Base-by-base conservation (phyloP, 1,140 invertebrate species). In the Drosophila malerkotliana region DNA sequence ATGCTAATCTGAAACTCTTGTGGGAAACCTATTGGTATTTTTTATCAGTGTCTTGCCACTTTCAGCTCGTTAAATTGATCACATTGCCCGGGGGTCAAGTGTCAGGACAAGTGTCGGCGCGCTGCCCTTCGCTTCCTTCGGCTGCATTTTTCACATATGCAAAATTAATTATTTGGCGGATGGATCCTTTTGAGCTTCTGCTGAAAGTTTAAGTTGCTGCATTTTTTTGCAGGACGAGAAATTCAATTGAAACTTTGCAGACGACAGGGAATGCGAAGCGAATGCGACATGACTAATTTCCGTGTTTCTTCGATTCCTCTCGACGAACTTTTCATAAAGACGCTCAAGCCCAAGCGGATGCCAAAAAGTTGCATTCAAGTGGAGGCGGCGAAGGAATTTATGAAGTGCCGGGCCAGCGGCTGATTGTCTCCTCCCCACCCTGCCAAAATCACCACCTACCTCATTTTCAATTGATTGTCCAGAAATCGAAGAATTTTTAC, bases 171-270 rank as follows among this genome's bases (percentile, higher is more conserved):
- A 71, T 57, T 71, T 57, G 67, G 44, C 44, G 52, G 45, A 72
- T 26, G 52, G 66, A 71, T 34, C 52, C 34, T 21, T 28, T 37
- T 18, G 34, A 57, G n/a, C 10, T 44, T 28, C 9, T 26, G 44
- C 37, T 47, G 10, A 54, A 56, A 56, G 67, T 55, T 69, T 30
- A 69, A 69, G 63, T 39, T 48, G 32, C 32, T 39, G 67, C 26
- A 57, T 71, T 72, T 71, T 71, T 57, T 12, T 34, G 45, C 54
- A 34, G 34, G 60, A 53, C 68, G 34, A 51, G 12, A 69, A 72
- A 71, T 71, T 71, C 68, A 72, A 71, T 71, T 52, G 48, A 83
- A 82, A 82, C 79, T 82, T 82, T 82, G 69, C 79, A 82, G 79
- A 82, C 79, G 54, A 79, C 79, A 69, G 67, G 32, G 67, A 71